A percentile compares a stretch with the other conserved stretches of the same genome.
Evolutionary conservation across 2,888 invertebrate genomes (phyloP).

Genomic region (Carabus problematicus): DNA sequence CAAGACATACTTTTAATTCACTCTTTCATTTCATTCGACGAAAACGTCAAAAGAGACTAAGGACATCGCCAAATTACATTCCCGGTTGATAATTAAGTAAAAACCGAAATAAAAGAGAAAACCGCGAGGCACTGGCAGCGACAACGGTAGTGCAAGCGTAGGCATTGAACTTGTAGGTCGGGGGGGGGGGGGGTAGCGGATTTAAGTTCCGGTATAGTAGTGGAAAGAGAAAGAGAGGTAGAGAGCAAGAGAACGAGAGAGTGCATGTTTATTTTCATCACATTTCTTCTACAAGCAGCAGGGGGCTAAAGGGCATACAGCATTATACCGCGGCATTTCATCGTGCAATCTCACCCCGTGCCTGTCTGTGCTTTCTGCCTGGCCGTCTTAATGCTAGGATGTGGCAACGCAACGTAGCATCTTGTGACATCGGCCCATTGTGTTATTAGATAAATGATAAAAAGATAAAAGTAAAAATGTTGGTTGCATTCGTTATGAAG

Average conservation of each 20-base stretch:
- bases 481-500: too few relatives aligned
- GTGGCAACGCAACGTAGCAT: too few relatives aligned
- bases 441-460: too few relatives aligned
- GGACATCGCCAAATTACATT: slow-evolving; percentile 38
- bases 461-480: too few relatives aligned
- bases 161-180: too few relatives aligned
- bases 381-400: too few relatives aligned
- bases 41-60: slow-evolving; percentile 36
- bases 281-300: not conserved
- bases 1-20: slow-evolving; percentile 36
- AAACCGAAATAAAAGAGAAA: slow-evolving; percentile 15
- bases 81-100: slow-evolving; percentile 35
- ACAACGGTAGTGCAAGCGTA: not conserved
- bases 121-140: not conserved
- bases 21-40: slow-evolving; percentile 31
- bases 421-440: too few relatives aligned
- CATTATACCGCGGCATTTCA: not conserved
- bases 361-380: too few relatives aligned
- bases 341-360: too few relatives aligned
- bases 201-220: too few relatives aligned
- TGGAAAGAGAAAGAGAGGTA: not conserved
- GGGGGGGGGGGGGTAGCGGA: too few relatives aligned
- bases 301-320: not conserved
- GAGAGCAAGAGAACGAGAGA: not conserved
- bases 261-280: slow-evolving; percentile 12